phyloP scores from a whole-genome alignment of 2,888 invertebrate species.

The Minunthozetes semirufus region DNA sequence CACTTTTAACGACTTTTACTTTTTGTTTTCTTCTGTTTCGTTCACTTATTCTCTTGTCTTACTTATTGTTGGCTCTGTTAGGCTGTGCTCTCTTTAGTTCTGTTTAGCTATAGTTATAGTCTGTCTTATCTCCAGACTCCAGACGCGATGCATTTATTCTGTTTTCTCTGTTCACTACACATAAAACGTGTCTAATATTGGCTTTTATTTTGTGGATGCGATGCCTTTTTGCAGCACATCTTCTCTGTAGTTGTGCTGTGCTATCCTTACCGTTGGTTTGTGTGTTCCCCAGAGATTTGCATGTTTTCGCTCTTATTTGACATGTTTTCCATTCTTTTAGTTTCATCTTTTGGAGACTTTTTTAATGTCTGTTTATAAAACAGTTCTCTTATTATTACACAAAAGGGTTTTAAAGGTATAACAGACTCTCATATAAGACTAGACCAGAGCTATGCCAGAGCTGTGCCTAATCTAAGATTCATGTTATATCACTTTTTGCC shows the following conservation, averaged over 20 bases:
- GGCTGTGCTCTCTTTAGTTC: background rate
- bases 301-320: slow-evolving; percentile 19
- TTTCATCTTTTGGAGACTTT: background rate
- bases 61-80: slow-evolving; percentile 4
- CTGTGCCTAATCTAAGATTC: slow-evolving; percentile 29
- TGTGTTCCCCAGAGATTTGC: slow-evolving; percentile 21
- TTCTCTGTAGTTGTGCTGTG: background rate
- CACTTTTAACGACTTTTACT: slow-evolving; percentile 25
- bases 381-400: background rate
- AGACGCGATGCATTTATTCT: slow-evolving; percentile 23
- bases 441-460: background rate
- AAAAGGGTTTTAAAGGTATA: slow-evolving; percentile 23
- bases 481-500: slow-evolving; percentile 25
- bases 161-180: slow-evolving; percentile 14
- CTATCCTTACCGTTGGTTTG: background rate
- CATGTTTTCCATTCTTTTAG: slow-evolving; percentile 22
- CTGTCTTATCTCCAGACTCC: slow-evolving; percentile 20
- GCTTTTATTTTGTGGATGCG: slow-evolving; percentile 20
- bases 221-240: slow-evolving; percentile 16
- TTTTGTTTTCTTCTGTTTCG: background rate
- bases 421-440: slow-evolving; percentile 3
- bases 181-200: slow-evolving; percentile 25
- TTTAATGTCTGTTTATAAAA: slow-evolving; percentile 17
- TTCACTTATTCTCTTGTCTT: background rate
- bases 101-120: background rate